Evolutionary conservation across 2,797 vertebrate genomes (phyloP), one percentile per base, ranked within the genome.

Genomic region (Acanthis flammea): DNA sequence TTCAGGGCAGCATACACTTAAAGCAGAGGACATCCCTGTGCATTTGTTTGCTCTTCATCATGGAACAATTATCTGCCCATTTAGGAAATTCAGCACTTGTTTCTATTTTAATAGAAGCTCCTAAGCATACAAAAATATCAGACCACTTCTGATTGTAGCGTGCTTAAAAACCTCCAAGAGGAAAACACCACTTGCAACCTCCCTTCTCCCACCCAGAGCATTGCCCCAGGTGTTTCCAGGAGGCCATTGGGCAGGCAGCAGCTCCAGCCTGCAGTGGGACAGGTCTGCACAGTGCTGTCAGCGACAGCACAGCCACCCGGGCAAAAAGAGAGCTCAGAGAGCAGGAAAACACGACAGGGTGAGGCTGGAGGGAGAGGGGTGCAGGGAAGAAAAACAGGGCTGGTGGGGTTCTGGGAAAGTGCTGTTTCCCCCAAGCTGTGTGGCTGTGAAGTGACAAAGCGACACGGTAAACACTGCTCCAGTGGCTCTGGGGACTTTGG

Each of bases 11-110:
- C 0, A 0, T 73, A 62, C 8, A 2, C 87, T 91, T 79, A 77
- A 96, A 71, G 70, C 79, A 80, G 81, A 97, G 93, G 67, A 70
- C 58, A 47, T 57, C 62, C 48, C 70, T 44, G 44, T 33, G 44
- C 28, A 15, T 4, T 15, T 75, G 35, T 94, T 95, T 93, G 50
- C 50, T 72, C 45, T 89, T 44, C 0, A 0, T 88, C 90, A 73
- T 65, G 61, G 51, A 95, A 88, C 76, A 92, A 96, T 96, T 96
- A 96, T 93, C 86, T 87, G 35, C 55, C 71, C 62, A 60, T 91
- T 95, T 96, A 95, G 86, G 67, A 94, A 91, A 80, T 42, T 45
- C 63, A 80, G 76, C 74, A 86, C 80, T 92, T 94, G 54, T 88
- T 93, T 93, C 67, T 68, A 35, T 90, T 93, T 94, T 92, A 86